Evolutionary conservation across 1,140 invertebrate species (phyloP).

Genomic region (Vollenhovia emeryi): DNA sequence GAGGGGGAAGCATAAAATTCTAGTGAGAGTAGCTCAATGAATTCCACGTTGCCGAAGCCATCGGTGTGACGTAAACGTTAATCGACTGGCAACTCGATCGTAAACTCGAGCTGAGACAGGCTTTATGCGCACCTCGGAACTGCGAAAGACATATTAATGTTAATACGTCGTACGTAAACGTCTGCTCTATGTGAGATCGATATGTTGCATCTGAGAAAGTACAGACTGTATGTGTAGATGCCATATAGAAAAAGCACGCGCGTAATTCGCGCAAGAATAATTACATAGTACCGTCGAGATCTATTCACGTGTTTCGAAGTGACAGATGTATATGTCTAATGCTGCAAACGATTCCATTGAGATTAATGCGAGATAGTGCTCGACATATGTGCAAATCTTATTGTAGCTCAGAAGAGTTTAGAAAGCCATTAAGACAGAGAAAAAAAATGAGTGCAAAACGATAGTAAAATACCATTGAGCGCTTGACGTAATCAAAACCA

Average conservation of each 20-base stretch:
- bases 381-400: conserved; percentile 59
- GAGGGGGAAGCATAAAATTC: conserved; percentile 59
- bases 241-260: conserved; percentile 46
- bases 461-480: conserved; percentile 67
- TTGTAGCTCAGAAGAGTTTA: conserved; percentile 67
- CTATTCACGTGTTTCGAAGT: conserved; percentile 43
- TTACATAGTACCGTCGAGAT: conserved; percentile 41
- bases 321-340: conserved; percentile 48
- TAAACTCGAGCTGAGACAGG: conserved; percentile 67
- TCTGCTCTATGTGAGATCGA: conserved; percentile 74
- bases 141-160: conserved; percentile 72
- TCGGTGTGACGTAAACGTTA: conserved; percentile 72
- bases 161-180: conserved; percentile 71
- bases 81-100: conserved; percentile 68
- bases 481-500: conserved; percentile 85
- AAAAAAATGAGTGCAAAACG: conserved; percentile 27
- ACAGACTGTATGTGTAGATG: conserved; percentile 46
- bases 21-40: conserved; percentile 59
- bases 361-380: conserved; percentile 64
- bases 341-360: conserved; percentile 55
- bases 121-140: conserved; percentile 68
- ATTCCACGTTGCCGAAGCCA: conserved; percentile 64
- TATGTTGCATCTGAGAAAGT: conserved; percentile 76
- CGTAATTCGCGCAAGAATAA: conserved; percentile 37
- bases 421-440: conserved; percentile 51